phyloP scores from a whole-genome alignment of 2,113 vertebrate species.

The Isurus oxyrinchus region DNA sequence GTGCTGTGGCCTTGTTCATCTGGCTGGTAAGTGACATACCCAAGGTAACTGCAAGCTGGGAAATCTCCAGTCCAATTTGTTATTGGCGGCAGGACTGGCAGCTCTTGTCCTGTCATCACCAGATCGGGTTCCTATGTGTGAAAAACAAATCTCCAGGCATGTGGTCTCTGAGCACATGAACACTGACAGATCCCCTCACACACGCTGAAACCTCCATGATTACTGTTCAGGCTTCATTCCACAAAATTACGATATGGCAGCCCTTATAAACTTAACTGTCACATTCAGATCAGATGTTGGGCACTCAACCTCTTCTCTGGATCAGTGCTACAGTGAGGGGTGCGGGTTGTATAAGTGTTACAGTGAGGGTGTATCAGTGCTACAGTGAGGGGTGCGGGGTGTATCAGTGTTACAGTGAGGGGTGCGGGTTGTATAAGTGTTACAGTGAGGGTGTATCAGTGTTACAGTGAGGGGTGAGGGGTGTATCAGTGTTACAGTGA shows the following conservation, averaged over 20 bases:
- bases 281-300: neutral
- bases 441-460: neutral
- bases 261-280: neutral
- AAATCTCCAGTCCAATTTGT: neutral
- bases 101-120: neutral
- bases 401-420: neutral
- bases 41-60: neutral
- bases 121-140: neutral
- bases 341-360: neutral
- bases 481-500: neutral
- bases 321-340: neutral
- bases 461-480: neutral
- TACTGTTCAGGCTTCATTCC: neutral
- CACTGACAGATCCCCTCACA: neutral
- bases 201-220: neutral
- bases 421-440: neutral
- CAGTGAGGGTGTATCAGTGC: neutral
- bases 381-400: neutral
- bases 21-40: constrained; percentile 63
- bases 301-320: neutral
- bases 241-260: neutral
- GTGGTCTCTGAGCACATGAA: neutral
- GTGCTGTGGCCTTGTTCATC: constrained; percentile 72
- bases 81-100: neutral
- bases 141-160: neutral